Evolutionary conservation across 2,888 invertebrate species (phyloP), one percentile per base, ranked within the genome.

Genomic region (Thera britannica): DNA sequence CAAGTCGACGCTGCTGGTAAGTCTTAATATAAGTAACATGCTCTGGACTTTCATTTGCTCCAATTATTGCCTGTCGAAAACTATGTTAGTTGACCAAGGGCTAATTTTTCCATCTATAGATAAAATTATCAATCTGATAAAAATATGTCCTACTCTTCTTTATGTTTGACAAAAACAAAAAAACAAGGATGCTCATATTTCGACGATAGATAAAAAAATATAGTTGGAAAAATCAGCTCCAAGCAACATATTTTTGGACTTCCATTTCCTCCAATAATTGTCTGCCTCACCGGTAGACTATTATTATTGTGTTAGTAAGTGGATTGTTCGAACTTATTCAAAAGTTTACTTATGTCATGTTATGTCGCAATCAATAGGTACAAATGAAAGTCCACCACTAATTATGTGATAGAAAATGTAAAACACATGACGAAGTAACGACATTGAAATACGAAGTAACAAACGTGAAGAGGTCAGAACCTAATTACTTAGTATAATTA

Each of bases 1-100:
- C 89, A 89, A 86, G 92, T 88, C 84, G 88, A 89, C 81, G 93
- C 93, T 72, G 83, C 88, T 82, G 90, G 93, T 93, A 74, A 93
- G 93, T 93, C 69, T 57, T 67, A 66, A 63, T 64, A 62, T 69
- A 70, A 73, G 78, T 79, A 77, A 77, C 63, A 54, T 2, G 3
- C 66, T 69, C 23, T 79, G 72, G 79, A 82, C 82, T 73, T 78
- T 83, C 81, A 83, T 83, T 85, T 82, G 36, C 34, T 52, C 41
- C 46, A 5, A 49, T 49, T 48, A 9, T 36, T 48, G 36, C 36
- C 4, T 8, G 12, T 55, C 44, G 9, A 2, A 35, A 48, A 11
- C 9, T 4, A 41, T 7, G 41, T 41, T 7, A 23, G 23, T 23
- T 23, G 0, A 23, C 23, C 23, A 23, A 23, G 23, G 23, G 23